Percentiles rank a stretch among this genome's conserved stretches.
Evolutionary conservation across 2,888 invertebrate species (phyloP).

Genomic region (Tetranychus piercei): DNA sequence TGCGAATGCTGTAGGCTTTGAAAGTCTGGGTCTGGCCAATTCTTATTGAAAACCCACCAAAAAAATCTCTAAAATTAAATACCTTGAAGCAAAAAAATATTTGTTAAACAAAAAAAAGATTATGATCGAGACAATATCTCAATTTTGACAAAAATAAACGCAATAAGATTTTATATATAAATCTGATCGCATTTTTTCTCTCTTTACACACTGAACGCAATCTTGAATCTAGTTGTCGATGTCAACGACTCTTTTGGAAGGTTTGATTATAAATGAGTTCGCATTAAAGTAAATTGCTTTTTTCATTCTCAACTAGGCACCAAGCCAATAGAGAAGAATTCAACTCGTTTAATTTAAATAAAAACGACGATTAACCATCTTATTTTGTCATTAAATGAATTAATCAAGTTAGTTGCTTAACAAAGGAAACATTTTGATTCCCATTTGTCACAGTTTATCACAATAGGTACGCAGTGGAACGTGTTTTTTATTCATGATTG

Average conservation of each 20-base stretch:
- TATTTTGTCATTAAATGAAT: too few species aligned
- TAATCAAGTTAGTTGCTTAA: too few species aligned
- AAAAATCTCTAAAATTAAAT: slow-evolving; percentile 1
- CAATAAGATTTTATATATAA: neutral
- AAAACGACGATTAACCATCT: too few species aligned
- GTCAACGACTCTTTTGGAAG: neutral
- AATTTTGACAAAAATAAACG: neutral
- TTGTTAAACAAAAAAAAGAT: neutral
- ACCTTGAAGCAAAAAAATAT: neutral
- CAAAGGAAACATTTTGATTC: too few species aligned
- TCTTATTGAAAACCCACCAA: neutral
- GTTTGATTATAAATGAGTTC: neutral
- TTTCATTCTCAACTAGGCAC: neutral
- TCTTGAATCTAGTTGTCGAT: neutral
- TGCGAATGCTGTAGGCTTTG: neutral
- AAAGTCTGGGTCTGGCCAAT: neutral
- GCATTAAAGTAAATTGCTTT: neutral
- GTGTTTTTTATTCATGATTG: too few species aligned
- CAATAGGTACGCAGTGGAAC: too few species aligned
- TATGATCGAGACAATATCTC: neutral
- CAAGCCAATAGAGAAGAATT: neutral
- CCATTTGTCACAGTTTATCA: too few species aligned
- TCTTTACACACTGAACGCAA: neutral
- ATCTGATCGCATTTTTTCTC: neutral
- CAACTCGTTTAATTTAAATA: too few species aligned